Evolutionary conservation across 1,140 invertebrate genomes (phyloP), one percentile per base, ranked within the genome.

Genomic region (Magallana gigas): DNA sequence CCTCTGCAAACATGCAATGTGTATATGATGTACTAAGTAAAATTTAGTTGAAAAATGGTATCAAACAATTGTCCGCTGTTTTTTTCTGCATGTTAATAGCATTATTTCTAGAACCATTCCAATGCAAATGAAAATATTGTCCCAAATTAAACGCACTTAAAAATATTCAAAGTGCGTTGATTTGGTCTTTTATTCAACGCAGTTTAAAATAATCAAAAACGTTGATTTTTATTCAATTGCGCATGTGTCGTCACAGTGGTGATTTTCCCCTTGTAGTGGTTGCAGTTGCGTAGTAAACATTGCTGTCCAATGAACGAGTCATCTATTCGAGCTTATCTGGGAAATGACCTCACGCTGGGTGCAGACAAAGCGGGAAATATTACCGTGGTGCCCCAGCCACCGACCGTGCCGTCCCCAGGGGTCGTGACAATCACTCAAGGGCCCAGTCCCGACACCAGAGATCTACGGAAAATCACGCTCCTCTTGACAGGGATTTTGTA

Each of bases 231-330:
- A n/a, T 12, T 12, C 2, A 5, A 62, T 23, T 23, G 23, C 23
- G 23, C 23, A 62, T 14, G 60, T 14, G 60, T 11, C 5, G 60
- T 11, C 14, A 14, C 9, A n/a, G 60, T 11, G 60, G 60, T 11
- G 59, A 5, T 81, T 81, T 18, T 81, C 0, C 36, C 16, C 36
- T 14, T 9, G 6, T 29, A 85, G 84, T 85, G 84, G 84, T 85
- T 85, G 18, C 84, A 85, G 60, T 36, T 85, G n/a, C 68, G 60
- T 18, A 85, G 60, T 68, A 85, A 85, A 48, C 68, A 85, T 18
- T 62, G 36, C 18, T 85, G 84, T n/a, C 84, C 84, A 14, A 11
- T 59, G 56, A 85, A 85, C n/a, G 60, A 64, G 18, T 12, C 9
- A 8, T 8, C 11, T 1, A 76, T 76, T 76, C 23, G 7, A 3